Evolutionary conservation across 1,140 invertebrate genomes (phyloP), one percentile per base, ranked within the genome.

Genomic region (Procambarus virginalis): DNA sequence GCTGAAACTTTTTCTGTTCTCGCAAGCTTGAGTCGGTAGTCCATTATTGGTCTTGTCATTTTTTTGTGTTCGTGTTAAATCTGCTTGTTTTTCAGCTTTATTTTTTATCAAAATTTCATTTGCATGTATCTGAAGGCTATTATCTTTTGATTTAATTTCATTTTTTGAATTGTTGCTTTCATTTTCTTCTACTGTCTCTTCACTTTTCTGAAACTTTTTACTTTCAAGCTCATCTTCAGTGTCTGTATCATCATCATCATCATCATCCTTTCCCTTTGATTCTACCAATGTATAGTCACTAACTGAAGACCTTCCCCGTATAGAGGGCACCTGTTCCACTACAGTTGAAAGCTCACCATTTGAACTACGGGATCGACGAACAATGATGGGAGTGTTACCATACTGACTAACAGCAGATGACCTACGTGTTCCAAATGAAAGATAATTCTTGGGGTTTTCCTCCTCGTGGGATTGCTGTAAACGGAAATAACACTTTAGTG

Each of bases 341-440:
- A 82, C 80, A 22, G 80, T 82, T 68, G 80, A 48, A 4, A 82
- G 68, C 60, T 82, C 80, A 34, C 80, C 80, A 68, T 82, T 82
- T 45, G 80, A 82, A 64, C 80, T 82, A 60, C 82, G 88, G 17
- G 88, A 89, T 10, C 76, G 55, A 3, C 88, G 81, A 20, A 89
- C 76, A 49, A 89, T 70, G 46, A 89, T 60, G 8, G 88, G 88
- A 45, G 88, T 89, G 81, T 89, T 89, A 34, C 88, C 88, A 70
- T 84, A 89, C 88, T 89, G 81, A 34, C 88, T 89, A 49, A 89
- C 88, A 10, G 88, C 8, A 2, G 88, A 89, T 14, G 88, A 89
- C 17, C 88, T 75, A 17, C 88, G 81, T 17, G 88, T 84, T 45
- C 88, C 88, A 70, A 89, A 89, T 34, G 81, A 34, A 75, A 89